Evolutionary conservation across 1,140 invertebrate species (phyloP).

Genomic region (Calliphora vicina): DNA sequence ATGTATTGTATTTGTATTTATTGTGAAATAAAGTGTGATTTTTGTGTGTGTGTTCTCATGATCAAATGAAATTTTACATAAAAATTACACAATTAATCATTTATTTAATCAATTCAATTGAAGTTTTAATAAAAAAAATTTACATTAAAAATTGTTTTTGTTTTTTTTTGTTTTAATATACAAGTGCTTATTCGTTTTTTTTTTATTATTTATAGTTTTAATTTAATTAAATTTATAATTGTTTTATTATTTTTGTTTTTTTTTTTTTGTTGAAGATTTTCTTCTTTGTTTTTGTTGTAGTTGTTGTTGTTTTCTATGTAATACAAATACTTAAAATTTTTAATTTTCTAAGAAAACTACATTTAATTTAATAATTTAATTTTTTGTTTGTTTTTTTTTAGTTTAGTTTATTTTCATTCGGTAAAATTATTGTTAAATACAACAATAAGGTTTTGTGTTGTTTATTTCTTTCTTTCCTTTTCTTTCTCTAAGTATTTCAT

Average conservation of each 20-base stretch:
- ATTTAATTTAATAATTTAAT: not conserved
- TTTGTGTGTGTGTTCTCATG: slow-evolving; percentile 39
- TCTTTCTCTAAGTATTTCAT: not conserved
- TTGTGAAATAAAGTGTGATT: slow-evolving; percentile 38
- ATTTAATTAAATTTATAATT: not conserved
- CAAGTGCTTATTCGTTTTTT: slow-evolving; percentile 41
- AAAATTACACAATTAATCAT: not conserved
- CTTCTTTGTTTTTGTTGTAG: slow-evolving; percentile 17
- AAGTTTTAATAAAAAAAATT: not conserved
- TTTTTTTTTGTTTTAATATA: slow-evolving; percentile 51
- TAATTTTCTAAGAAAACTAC: slow-evolving; percentile 41
- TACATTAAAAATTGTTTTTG: slow-evolving; percentile 27
- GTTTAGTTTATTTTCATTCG: not conserved
- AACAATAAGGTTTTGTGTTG: not conserved
- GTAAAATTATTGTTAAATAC: not conserved
- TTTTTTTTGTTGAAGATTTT: not conserved
- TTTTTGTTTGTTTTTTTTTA: not conserved
- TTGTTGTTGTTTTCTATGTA: slow-evolving; percentile 41
- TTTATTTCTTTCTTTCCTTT: not conserved
- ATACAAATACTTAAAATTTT: slow-evolving; percentile 50
- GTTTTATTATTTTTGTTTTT: not conserved
- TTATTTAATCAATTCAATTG: not conserved
- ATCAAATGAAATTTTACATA: not conserved
- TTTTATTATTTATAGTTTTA: slow-evolving; percentile 23
- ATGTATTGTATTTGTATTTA: slow-evolving; percentile 9